Conservation (phyloP, 2,113 vertebrate genomes). For the Corythoichthys intestinalis region DNA sequence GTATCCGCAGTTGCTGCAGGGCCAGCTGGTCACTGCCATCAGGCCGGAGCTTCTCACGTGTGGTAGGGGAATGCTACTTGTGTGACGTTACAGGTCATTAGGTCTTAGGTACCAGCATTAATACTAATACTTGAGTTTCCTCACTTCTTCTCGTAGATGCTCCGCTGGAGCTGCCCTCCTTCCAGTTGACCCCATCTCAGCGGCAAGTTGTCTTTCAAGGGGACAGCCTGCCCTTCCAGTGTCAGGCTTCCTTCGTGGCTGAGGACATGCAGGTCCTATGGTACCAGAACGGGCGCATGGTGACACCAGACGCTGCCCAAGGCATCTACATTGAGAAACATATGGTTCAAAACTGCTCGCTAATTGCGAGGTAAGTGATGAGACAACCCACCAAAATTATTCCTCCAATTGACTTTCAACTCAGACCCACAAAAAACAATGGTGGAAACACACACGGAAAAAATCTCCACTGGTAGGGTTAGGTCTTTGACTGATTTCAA, state of each 20-base stretch:
- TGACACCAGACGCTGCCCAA: conserved; percentile 86
- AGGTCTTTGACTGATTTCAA: too few species aligned
- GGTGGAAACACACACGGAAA: too few species aligned
- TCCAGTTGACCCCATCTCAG: conserved; percentile 93
- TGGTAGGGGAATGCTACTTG: conserved; percentile 69
- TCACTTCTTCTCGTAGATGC: conserved; percentile 72
- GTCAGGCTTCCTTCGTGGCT: conserved; percentile 91
- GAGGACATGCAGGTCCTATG: conserved; percentile 96
- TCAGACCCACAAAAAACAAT: neutral
- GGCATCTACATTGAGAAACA: conserved; percentile 95
- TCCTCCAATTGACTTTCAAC: neutral
- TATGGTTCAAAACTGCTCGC: conserved; percentile 94
- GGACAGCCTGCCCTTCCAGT: conserved; percentile 94
- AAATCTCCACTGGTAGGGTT: too few species aligned
- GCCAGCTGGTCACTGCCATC: conserved; percentile 77
- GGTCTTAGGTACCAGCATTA: too few species aligned
- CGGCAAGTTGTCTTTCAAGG: conserved; percentile 96
- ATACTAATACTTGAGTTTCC: neutral
- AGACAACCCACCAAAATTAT: neutral
- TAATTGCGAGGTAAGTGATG: conserved; percentile 95
- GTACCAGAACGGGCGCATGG: conserved; percentile 93
- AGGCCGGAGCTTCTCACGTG: conserved; percentile 85
- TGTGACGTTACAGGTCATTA: too few species aligned
- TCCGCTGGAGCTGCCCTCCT: conserved; percentile 90
- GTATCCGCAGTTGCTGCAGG: conserved; percentile 88